Conservation (phyloP, 2,113 vertebrate genomes). For the Xyrauchen texanus region DNA sequence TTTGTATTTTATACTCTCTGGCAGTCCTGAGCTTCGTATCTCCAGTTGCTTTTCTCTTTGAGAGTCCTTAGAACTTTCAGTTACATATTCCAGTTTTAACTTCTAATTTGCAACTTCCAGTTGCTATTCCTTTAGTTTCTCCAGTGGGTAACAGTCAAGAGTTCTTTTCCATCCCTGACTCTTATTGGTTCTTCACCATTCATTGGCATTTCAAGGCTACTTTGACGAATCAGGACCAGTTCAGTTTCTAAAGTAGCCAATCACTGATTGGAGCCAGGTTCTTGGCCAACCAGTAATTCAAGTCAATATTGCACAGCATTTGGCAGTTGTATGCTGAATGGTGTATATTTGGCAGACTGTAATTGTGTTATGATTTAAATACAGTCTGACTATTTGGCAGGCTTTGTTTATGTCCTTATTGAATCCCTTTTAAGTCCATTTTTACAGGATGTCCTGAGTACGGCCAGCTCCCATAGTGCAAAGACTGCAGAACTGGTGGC, state of each 20-base stretch:
- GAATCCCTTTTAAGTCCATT: constrained; percentile 32
- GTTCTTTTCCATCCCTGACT: background rate
- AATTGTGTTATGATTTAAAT: background rate
- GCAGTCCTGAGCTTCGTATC: constrained; percentile 53
- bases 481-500: background rate
- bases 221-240: background rate
- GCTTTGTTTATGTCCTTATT: background rate
- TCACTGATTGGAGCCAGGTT: too few relatives aligned
- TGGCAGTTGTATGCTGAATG: background rate
- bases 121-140: constrained; percentile 18
- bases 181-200: background rate
- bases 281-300: too few relatives aligned
- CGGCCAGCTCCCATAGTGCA: background rate
- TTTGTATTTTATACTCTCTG: constrained; percentile 48
- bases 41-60: constrained; percentile 3
- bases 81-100: constrained; percentile 22
- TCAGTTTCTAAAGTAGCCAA: too few relatives aligned
- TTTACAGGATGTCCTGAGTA: constrained; percentile 34
- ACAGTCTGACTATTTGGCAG: background rate
- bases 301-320: constrained; percentile 33
- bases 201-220: background rate
- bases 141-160: background rate
- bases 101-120: background rate
- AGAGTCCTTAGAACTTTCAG: background rate
- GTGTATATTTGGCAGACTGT: constrained; percentile 15